Conservation (phyloP, 1,140 invertebrate species). For the Ceratosolen solmsi region DNA sequence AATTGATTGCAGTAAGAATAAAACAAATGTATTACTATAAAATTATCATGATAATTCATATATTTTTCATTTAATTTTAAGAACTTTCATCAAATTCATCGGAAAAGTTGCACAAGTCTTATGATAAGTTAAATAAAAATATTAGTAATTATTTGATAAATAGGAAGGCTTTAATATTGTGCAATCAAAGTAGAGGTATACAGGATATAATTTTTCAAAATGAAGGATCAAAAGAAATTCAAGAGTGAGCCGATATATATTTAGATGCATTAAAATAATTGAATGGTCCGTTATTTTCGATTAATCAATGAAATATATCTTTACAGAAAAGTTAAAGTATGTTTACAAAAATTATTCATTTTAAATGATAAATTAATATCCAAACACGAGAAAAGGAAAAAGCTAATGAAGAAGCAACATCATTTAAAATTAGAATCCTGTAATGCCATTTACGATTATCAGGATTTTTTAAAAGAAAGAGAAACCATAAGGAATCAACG, state of each 20-base stretch:
- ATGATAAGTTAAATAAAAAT: slow-evolving; percentile 49
- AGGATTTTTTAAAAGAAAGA: slow-evolving; percentile 59
- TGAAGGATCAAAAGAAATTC: slow-evolving; percentile 41
- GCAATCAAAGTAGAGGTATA: slow-evolving; percentile 55
- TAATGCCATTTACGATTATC: slow-evolving; percentile 52
- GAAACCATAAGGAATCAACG: slow-evolving; percentile 53
- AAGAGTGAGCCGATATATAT: slow-evolving; percentile 57
- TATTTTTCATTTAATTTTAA: slow-evolving; percentile 2
- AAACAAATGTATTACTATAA: not conserved
- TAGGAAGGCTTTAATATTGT: slow-evolving; percentile 48
- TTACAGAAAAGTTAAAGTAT: slow-evolving; percentile 48
- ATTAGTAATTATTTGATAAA: slow-evolving; percentile 54
- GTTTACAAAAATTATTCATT: slow-evolving; percentile 52
- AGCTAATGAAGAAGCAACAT: slow-evolving; percentile 49
- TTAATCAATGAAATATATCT: slow-evolving; percentile 5
- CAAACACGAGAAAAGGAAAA: slow-evolving; percentile 48
- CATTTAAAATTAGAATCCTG: slow-evolving; percentile 57
- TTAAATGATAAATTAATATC: slow-evolving; percentile 55
- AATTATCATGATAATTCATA: not conserved
- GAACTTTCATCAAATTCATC: not conserved
- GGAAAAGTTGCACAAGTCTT: slow-evolving; percentile 11
- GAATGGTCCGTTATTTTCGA: too few relatives aligned
- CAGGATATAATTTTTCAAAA: slow-evolving; percentile 53
- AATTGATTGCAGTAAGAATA: slow-evolving; percentile 53
- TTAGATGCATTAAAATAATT: too few relatives aligned